Percentiles rank a stretch among this genome's conserved stretches.
These are phyloP conservation scores for Tetragnatha montana DNA, from an alignment of 2,888 invertebrate species.

Conservation along the genomic window DNA sequence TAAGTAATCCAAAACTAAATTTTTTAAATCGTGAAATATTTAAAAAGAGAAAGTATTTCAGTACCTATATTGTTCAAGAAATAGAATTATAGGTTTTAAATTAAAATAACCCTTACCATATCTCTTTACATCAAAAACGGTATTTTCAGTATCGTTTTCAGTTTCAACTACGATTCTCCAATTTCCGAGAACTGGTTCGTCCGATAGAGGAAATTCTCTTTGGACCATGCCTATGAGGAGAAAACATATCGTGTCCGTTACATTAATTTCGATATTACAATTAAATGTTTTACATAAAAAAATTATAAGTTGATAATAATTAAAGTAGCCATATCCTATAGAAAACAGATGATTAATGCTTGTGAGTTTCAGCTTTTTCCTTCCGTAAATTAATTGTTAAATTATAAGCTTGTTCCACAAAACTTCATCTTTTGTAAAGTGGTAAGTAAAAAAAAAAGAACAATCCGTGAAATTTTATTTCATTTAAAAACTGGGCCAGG, in stretches of 20 bases:
- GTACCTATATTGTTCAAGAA: background rate
- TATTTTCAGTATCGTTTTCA: slow-evolving; percentile 26
- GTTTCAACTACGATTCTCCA: slow-evolving; percentile 75
- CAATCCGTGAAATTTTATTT: no score
- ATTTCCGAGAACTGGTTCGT: slow-evolving; percentile 76
- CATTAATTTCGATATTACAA: no score
- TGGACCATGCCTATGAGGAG: slow-evolving; percentile 73
- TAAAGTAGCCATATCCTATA: no score
- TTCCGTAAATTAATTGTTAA: background rate
- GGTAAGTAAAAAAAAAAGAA: no score
- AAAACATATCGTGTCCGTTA: background rate
- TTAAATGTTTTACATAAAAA: no score
- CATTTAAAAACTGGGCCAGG: no score
- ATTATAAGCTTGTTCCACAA: background rate
- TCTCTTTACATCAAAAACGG: slow-evolving; percentile 54
- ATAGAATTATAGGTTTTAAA: background rate
- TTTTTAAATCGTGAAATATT: background rate
- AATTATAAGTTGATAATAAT: no score
- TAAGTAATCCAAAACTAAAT: background rate
- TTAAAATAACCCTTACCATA: slow-evolving; percentile 40
- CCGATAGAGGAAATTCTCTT: slow-evolving; percentile 74
- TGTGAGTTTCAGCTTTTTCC: no score
- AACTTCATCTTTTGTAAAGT: background rate
- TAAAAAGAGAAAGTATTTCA: background rate
- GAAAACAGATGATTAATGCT: no score